These are phyloP conservation scores for Pipra filicauda DNA, from an alignment of 2,113 vertebrate genomes.

Conservation along the genomic window DNA sequence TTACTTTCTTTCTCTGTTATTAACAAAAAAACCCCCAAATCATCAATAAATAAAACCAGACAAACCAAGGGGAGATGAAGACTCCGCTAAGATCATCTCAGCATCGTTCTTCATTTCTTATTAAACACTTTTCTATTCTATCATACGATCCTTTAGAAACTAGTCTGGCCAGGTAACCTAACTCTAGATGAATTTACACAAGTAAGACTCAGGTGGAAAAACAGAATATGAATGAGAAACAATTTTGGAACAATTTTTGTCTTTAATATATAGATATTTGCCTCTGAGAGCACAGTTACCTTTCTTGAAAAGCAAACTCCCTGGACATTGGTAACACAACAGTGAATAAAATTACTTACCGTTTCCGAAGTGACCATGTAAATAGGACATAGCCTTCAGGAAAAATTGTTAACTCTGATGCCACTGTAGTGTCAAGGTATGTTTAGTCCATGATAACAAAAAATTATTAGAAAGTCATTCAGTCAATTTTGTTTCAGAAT, in stretches of 20 bases:
- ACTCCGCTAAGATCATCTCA: neutral
- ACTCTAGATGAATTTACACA: neutral
- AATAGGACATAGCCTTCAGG: neutral
- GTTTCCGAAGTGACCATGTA: neutral
- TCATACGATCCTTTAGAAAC: neutral
- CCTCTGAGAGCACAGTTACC: neutral
- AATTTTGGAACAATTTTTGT: neutral
- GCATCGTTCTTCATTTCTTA: neutral
- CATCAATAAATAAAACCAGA: neutral
- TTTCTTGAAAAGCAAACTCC: neutral
- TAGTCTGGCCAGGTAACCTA: neutral
- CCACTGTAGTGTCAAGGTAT: neutral
- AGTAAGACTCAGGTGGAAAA: neutral
- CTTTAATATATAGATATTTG: neutral
- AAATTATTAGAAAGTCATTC: neutral
- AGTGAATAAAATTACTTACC: neutral
- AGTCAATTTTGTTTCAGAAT: neutral
- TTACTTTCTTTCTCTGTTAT: neutral
- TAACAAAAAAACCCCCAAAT: neutral
- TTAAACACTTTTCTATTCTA: neutral
- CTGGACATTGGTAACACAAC: neutral
- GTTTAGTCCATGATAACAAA: neutral
- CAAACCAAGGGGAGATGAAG: neutral
- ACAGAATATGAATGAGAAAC: neutral
- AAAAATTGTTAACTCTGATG: neutral